Evolutionary conservation across 1,140 invertebrate species (phyloP).

Genomic region (Eufriesea mexicana): DNA sequence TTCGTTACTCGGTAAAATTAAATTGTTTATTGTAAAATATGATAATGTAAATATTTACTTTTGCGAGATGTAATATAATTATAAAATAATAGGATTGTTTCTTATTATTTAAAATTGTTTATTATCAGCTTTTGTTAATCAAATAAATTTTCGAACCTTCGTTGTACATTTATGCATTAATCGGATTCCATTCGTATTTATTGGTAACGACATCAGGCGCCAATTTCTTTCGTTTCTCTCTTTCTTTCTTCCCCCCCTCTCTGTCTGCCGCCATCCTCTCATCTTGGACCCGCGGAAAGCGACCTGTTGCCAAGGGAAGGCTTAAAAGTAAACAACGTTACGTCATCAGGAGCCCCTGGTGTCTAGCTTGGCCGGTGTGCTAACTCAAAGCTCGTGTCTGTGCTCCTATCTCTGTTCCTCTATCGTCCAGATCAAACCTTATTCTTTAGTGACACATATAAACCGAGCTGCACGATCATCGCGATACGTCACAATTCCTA

Average conservation of each 20-base stretch:
- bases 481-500: neutral
- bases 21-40: too few relatives aligned
- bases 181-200: neutral
- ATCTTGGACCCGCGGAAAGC: conserved; percentile 56
- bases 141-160: neutral
- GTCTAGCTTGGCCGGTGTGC: conserved; percentile 54
- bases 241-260: conserved; percentile 11
- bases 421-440: conserved; percentile 43
- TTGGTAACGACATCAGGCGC: neutral
- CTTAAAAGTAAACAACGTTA: conserved; percentile 74
- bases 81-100: too few relatives aligned
- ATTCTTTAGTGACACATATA: conserved; percentile 18
- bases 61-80: too few relatives aligned
- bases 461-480: neutral
- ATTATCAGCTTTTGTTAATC: too few relatives aligned
- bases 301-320: conserved; percentile 75
- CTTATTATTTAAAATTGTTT: too few relatives aligned
- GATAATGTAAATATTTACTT: too few relatives aligned
- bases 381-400: conserved; percentile 42
- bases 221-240: neutral
- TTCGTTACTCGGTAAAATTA: too few relatives aligned
- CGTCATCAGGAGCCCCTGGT: conserved; percentile 63
- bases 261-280: conserved; percentile 4
- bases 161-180: neutral
- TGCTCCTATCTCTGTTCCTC: conserved; percentile 50